Conservation (phyloP, 2,888 invertebrate genomes). For the Melanotus villosus region DNA sequence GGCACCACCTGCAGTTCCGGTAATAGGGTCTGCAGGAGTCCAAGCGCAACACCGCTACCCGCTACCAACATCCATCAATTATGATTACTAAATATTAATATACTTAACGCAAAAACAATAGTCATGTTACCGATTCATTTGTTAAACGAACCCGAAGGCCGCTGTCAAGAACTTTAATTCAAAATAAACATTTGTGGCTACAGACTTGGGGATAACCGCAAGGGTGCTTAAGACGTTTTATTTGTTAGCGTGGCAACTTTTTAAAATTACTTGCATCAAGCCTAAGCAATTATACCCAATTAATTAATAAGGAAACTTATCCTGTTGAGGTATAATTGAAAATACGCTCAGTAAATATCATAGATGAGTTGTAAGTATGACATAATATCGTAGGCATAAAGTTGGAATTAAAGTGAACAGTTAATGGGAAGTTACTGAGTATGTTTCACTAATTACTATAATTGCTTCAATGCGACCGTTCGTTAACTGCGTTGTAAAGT, state of each 20-base stretch:
- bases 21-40: constrained; percentile 66
- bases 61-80: constrained; percentile 67
- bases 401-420: constrained; percentile 13
- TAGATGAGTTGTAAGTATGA: not conserved
- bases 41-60: constrained; percentile 56
- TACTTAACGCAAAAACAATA: constrained; percentile 59
- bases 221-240: not conserved
- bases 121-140: constrained; percentile 59
- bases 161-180: constrained; percentile 47
- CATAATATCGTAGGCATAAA: constrained; percentile 15
- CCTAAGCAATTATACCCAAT: not conserved
- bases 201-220: not conserved
- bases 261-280: not conserved
- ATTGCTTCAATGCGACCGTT: constrained; percentile 7
- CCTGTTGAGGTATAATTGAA: not conserved
- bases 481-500: constrained; percentile 13
- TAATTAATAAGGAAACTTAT: constrained; percentile 6
- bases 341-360: constrained; percentile 2
- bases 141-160: constrained; percentile 47
- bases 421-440: constrained; percentile 3
- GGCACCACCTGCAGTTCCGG: constrained; percentile 63
- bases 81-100: constrained; percentile 64
- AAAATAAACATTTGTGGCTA: constrained; percentile 44
- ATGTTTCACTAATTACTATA: constrained; percentile 7
- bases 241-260: not conserved